phyloP scores from a whole-genome alignment of 1,140 invertebrate genomes.

The Himalopsyche phryganea region DNA sequence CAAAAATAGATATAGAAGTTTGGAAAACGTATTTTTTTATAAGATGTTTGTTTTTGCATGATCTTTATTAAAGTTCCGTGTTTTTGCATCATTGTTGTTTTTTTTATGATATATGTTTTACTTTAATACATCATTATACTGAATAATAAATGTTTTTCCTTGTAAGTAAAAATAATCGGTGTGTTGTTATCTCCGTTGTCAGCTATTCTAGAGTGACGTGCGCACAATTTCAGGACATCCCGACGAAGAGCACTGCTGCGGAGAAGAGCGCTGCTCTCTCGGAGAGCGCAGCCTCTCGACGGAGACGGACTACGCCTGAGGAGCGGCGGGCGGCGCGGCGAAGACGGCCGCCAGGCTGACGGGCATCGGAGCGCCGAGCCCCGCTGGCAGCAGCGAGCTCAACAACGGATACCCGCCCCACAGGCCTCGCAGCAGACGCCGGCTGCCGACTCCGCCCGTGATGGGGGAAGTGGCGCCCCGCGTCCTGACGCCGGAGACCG shows the following conservation, averaged over 20 bases:
- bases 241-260: constrained; percentile 39
- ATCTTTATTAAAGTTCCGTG: too few relatives aligned
- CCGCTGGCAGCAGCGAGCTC: constrained; percentile 36
- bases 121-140: too few relatives aligned
- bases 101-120: too few relatives aligned
- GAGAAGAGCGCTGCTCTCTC: constrained; percentile 42
- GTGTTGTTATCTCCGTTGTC: too few relatives aligned
- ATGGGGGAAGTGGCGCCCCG: not conserved
- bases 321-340: constrained; percentile 39
- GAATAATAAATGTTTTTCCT: too few relatives aligned
- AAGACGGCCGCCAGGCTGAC: constrained; percentile 18
- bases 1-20: too few relatives aligned
- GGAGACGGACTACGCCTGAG: constrained; percentile 73
- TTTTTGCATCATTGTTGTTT: too few relatives aligned
- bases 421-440: not conserved
- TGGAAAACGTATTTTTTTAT: too few relatives aligned
- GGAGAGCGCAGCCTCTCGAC: constrained; percentile 63
- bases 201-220: not conserved
- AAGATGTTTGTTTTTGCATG: too few relatives aligned
- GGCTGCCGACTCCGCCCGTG: not conserved
- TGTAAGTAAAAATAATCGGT: too few relatives aligned
- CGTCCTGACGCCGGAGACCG: not conserved
- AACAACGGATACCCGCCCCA: not conserved
- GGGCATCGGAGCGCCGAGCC: constrained; percentile 34
- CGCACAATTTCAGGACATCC: constrained; percentile 20